Base-by-base conservation (phyloP, 2,888 invertebrate genomes). In the Oxyteleia sp. region DNA sequence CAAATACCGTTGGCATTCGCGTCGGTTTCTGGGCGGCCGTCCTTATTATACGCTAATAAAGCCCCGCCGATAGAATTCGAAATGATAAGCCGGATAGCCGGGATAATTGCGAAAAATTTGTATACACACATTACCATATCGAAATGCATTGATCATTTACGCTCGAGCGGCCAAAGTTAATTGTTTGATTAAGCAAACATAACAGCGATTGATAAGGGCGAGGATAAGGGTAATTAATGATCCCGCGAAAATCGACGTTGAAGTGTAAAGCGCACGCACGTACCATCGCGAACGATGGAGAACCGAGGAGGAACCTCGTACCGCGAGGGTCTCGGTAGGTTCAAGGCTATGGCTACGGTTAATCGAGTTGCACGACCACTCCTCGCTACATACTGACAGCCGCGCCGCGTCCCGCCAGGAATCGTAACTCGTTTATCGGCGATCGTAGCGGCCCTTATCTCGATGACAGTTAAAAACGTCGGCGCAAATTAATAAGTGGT, bases 371-470 rank as follows among this genome's bases (percentile, higher is more conserved):
- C 78, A 49, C 68, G 83, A 84, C 88, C 85, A 86, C 86, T 84
- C 86, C 85, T 69, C 86, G 87, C 80, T 47, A 51, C 13, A 29
- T 49, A 66, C 79, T 85, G 87, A 79, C 85, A 86, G 83, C 68
- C 84, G 74, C 84, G 74, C 75, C 23, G 43, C 53, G 53, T 53
- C 38, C 51, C 49, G 45, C 1, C 41, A 26, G 55, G 69, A 68
- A 81, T 84, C 84, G 81, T 87, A 85, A 87, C 85, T 85, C 84
- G 84, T 85, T 85, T 86, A 87, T 87, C 85, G 84, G 63, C 66
- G 81, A 86, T 84, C 84, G 84, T 69, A 47, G 51, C 45, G 49
- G 78, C 59, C 69, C 78, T 86, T 84, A 86, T 87, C 84, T 61
- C 84, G 81, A 82, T 80, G 85, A 84, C 84, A 82, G 83, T 79